Conservation (phyloP, 2,113 vertebrate species). For the Mobula birostris region DNA sequence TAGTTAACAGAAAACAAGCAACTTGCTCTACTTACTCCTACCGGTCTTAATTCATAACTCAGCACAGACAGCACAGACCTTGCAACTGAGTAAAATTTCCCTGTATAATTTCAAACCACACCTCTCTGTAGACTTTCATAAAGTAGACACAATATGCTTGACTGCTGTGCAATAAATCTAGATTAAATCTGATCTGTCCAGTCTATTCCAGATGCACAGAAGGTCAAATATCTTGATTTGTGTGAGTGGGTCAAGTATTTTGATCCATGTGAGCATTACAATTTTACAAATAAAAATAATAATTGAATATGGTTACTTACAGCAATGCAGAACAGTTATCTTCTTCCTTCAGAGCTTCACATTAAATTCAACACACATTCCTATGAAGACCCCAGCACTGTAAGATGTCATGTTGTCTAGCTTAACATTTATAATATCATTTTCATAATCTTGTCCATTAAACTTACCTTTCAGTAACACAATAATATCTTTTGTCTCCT, state of each 20-base stretch:
- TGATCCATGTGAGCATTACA: background rate
- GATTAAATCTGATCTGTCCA: background rate
- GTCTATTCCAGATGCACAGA: background rate
- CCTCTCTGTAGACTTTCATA: background rate
- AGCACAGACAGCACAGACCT: background rate
- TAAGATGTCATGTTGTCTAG: background rate
- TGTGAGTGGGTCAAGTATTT: background rate
- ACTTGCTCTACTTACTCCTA: background rate
- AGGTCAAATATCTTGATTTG: too few species aligned
- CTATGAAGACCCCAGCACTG: background rate
- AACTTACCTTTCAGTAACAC: slow-evolving; percentile 25
- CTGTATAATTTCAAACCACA: background rate
- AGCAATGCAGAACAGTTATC: background rate
- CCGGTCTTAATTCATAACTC: background rate
- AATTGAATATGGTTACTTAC: slow-evolving; percentile 16
- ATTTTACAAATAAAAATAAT: background rate
- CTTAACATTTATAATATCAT: background rate
- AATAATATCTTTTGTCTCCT: slow-evolving; percentile 26
- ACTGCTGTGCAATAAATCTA: background rate
- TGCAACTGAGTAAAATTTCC: background rate
- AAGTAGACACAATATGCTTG: background rate
- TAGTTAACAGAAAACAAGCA: background rate
- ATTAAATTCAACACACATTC: slow-evolving; percentile 29
- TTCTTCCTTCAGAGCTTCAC: background rate
- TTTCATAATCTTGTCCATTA: background rate